Evolutionary conservation across 2,113 vertebrate genomes (phyloP).

Genomic region (human (Homo sapiens)): DNA sequence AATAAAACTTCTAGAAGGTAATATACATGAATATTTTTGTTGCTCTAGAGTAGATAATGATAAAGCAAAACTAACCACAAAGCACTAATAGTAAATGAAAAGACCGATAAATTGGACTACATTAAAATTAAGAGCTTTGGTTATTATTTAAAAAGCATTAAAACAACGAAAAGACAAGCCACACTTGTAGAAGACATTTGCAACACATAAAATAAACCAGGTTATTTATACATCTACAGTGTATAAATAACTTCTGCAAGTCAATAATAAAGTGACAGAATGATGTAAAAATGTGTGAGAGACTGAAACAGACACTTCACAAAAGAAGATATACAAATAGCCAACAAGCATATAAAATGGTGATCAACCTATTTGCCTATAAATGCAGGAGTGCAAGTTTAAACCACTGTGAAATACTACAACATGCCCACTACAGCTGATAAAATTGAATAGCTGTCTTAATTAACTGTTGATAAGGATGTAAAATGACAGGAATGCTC

Average conservation of each 20-base stretch:
- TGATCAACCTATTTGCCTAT: background rate
- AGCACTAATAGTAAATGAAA: background rate
- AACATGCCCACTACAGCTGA: background rate
- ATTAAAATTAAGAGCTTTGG: background rate
- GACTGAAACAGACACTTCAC: background rate
- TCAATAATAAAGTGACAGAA: background rate
- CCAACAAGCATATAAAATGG: background rate
- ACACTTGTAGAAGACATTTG: background rate
- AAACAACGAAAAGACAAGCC: background rate
- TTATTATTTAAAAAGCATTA: constrained; percentile 7
- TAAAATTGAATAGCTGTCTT: background rate
- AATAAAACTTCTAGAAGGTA: constrained; percentile 28
- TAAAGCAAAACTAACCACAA: constrained; percentile 26
- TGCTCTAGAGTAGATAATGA: background rate
- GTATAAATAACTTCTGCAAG: background rate
- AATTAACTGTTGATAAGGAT: background rate
- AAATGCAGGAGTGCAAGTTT: background rate
- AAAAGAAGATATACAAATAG: background rate
- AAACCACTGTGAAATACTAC: background rate
- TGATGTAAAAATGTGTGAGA: background rate
- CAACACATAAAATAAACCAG: background rate
- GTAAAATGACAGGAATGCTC: background rate
- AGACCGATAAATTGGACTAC: background rate
- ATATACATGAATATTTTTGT: constrained; percentile 40
- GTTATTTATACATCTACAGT: background rate